phyloP scores from a whole-genome alignment of 2,888 invertebrate genomes.

The Ennomos quercinarius region DNA sequence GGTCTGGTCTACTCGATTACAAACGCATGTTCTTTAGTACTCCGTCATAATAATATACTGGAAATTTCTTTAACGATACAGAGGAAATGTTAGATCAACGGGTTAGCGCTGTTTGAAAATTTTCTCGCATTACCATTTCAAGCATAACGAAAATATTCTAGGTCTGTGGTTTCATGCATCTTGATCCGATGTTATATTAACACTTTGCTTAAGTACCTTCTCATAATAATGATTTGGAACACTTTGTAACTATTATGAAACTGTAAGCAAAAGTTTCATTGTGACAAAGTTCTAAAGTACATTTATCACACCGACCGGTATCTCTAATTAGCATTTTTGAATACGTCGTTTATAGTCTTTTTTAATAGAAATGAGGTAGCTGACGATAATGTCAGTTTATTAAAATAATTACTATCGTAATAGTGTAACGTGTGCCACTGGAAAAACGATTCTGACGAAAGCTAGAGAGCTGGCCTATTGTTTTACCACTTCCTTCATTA shows the following conservation, averaged over 20 bases:
- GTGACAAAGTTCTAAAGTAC: slow-evolving; percentile 2
- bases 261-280: neutral
- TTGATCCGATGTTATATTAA: neutral
- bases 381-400: slow-evolving; percentile 3
- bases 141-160: no score
- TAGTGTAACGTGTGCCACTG: neutral
- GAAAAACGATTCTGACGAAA: no score
- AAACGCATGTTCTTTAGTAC: slow-evolving; percentile 11
- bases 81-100: neutral
- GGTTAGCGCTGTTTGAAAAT: neutral
- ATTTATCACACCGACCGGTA: slow-evolving; percentile 39
- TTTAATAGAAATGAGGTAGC: slow-evolving; percentile 28
- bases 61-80: neutral
- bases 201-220: neutral
- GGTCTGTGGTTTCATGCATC: neutral
- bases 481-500: no score
- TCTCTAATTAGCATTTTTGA: slow-evolving; percentile 72
- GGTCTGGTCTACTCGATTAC: slow-evolving; percentile 28
- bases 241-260: neutral
- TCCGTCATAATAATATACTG: slow-evolving; percentile 2
- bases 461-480: no score
- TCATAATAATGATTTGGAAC: neutral
- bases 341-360: slow-evolving; percentile 35
- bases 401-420: neutral
- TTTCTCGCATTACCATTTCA: no score